Percentiles rank a stretch among this genome's conserved stretches.
Evolutionary conservation across 1,140 invertebrate genomes (phyloP).

Genomic region (Zaprionus lachaisei): DNA sequence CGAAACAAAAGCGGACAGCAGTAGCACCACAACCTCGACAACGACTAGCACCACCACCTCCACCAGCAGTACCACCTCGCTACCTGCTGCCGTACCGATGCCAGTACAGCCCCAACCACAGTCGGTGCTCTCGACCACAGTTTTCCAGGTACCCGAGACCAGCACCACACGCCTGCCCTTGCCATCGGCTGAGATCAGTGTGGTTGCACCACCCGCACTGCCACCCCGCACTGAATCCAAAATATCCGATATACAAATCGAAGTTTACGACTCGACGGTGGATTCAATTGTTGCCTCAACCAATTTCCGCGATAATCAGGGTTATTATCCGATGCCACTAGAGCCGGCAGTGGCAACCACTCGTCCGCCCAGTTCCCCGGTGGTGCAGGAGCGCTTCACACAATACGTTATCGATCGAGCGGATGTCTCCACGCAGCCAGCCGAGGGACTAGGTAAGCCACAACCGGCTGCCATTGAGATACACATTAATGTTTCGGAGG

Average conservation of each 20-base stretch:
- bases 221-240: slow-evolving; percentile 71
- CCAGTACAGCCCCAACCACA: slow-evolving; percentile 18
- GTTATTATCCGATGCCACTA: slow-evolving; percentile 51
- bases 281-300: slow-evolving; percentile 79
- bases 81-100: background rate
- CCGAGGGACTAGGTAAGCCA: slow-evolving; percentile 53
- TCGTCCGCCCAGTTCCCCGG: slow-evolving; percentile 34
- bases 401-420: slow-evolving; percentile 79
- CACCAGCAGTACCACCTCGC: background rate
- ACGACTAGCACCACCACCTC: slow-evolving; percentile 23
- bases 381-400: slow-evolving; percentile 71
- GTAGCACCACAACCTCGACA: slow-evolving; percentile 11
- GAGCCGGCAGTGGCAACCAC: slow-evolving; percentile 50
- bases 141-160: slow-evolving; percentile 76
- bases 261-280: slow-evolving; percentile 80
- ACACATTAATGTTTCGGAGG: slow-evolving; percentile 82
- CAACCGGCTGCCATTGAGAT: slow-evolving; percentile 81
- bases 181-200: slow-evolving; percentile 28
- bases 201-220: slow-evolving; percentile 11
- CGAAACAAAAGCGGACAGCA: slow-evolving; percentile 34
- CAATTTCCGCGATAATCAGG: slow-evolving; percentile 72
- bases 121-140: slow-evolving; percentile 69
- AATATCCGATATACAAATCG: slow-evolving; percentile 81
- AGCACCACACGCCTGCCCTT: slow-evolving; percentile 44
- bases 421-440: slow-evolving; percentile 74